Conservation (phyloP, 1,140 invertebrate species). For the Pogonomyrmex barbatus region DNA sequence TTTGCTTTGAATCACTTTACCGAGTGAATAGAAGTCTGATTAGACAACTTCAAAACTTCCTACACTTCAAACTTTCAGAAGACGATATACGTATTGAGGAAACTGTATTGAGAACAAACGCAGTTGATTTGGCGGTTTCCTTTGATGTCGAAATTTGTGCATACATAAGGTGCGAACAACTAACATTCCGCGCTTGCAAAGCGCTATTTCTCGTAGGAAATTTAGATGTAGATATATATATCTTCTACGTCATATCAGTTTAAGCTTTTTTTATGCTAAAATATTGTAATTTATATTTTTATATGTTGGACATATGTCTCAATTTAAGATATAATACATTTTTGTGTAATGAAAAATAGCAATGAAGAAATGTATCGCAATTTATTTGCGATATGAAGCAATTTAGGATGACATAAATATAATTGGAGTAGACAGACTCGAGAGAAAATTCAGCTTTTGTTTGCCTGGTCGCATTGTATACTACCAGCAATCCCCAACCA, state of each 20-base stretch:
- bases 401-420: not conserved
- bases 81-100: slow-evolving; percentile 22
- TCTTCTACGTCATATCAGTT: not conserved
- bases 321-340: not conserved
- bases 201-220: not conserved
- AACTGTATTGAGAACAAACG: slow-evolving; percentile 30
- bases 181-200: not conserved
- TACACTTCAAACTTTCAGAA: slow-evolving; percentile 30
- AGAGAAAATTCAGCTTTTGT: slow-evolving; percentile 23
- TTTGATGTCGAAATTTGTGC: not conserved
- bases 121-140: slow-evolving; percentile 20
- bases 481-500: slow-evolving; percentile 1
- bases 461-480: not conserved
- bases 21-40: slow-evolving; percentile 49
- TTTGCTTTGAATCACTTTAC: slow-evolving; percentile 34
- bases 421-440: not conserved
- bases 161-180: not conserved
- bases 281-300: not conserved
- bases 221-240: not conserved
- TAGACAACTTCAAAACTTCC: slow-evolving; percentile 39
- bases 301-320: not conserved
- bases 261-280: not conserved
- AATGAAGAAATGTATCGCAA: not conserved
- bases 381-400: not conserved
- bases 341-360: not conserved